These are phyloP conservation scores for Eupristina koningsbergeri DNA, from an alignment of 1,140 invertebrate genomes.

Conservation along the genomic window DNA sequence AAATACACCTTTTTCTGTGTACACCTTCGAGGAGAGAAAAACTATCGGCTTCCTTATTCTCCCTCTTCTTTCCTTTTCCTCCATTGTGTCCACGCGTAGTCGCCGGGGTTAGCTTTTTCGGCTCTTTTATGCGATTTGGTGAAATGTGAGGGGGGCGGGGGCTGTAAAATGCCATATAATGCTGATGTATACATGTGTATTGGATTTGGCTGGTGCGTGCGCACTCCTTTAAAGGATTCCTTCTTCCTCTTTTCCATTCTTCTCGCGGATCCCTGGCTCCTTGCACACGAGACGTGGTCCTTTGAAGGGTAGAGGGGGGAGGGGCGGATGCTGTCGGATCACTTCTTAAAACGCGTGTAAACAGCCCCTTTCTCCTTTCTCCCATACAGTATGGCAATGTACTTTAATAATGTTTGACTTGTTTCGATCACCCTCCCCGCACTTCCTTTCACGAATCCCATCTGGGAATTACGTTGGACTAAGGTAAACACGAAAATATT, in stretches of 20 bases:
- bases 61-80: neutral
- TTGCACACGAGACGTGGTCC: too few species aligned
- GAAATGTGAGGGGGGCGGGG: too few species aligned
- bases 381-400: neutral
- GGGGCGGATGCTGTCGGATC: neutral
- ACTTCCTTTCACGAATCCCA: neutral
- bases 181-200: neutral
- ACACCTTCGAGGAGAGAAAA: neutral
- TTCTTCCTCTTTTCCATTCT: constrained; percentile 37
- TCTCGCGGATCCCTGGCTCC: neutral
- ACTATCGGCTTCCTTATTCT: neutral
- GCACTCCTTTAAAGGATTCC: neutral
- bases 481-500: constrained; percentile 34
- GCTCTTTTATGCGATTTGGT: too few species aligned
- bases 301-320: too few species aligned
- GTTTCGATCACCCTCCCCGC: neutral
- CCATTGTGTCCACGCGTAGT: neutral
- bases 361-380: constrained; percentile 6
- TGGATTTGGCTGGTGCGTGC: constrained; percentile 18
- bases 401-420: constrained; percentile 51
- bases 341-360: constrained; percentile 10
- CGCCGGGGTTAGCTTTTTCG: too few species aligned
- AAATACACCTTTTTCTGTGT: neutral
- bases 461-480: neutral
- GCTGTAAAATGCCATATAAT: too few species aligned